These are phyloP conservation scores for Xiphophorus birchmanni DNA, from an alignment of 2,797 vertebrate species.

Conservation along the genomic window DNA sequence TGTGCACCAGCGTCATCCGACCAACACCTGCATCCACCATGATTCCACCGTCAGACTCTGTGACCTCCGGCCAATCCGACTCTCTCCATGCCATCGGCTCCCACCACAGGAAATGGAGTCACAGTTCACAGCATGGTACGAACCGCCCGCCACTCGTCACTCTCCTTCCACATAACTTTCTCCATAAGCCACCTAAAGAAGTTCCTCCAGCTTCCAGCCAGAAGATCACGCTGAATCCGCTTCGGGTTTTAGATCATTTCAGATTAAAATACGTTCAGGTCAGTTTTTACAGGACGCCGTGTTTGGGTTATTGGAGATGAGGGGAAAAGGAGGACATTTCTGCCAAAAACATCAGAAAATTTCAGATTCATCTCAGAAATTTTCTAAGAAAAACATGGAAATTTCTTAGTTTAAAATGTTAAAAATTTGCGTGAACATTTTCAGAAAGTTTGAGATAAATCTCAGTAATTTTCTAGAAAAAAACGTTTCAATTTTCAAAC, in stretches of 20 bases:
- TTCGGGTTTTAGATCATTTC: conserved; percentile 7
- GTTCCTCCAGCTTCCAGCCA: conserved; percentile 75
- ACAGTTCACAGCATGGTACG: conserved; percentile 78
- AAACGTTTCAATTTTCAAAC: too few relatives aligned
- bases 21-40: conserved; percentile 82
- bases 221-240: conserved; percentile 37
- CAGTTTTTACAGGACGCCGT: not conserved
- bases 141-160: conserved; percentile 76
- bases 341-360: too few relatives aligned
- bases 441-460: too few relatives aligned
- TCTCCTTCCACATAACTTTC: conserved; percentile 73
- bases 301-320: too few relatives aligned
- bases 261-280: conserved; percentile 13
- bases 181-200: conserved; percentile 81
- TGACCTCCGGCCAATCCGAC: conserved; percentile 66
- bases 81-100: conserved; percentile 74
- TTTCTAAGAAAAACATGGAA: too few relatives aligned
- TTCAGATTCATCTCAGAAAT: too few relatives aligned
- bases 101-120: conserved; percentile 69
- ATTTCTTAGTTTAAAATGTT: too few relatives aligned
- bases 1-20: conserved; percentile 81
- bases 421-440: too few relatives aligned
- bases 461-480: too few relatives aligned
- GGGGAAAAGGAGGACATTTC: too few relatives aligned
- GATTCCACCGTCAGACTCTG: conserved; percentile 75